Evolutionary conservation across 2,113 vertebrate genomes (phyloP).

Genomic region (Anhinga anhinga): DNA sequence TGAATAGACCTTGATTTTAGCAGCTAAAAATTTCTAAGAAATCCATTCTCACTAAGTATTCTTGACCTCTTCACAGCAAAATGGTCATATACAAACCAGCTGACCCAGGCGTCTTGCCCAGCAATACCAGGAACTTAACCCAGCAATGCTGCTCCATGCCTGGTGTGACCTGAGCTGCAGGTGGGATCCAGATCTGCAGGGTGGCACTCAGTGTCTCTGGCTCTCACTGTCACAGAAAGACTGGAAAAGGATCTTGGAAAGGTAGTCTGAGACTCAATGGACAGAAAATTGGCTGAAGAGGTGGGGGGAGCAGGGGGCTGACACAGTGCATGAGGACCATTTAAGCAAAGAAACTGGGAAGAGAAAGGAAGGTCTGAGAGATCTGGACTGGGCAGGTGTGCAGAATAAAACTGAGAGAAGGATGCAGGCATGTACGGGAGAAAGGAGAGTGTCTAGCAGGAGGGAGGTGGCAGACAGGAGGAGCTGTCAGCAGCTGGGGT

Average conservation of each 20-base stretch:
- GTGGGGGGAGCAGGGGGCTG: fast-evolving
- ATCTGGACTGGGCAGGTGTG: not conserved
- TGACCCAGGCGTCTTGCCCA: not conserved
- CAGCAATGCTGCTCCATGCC: not conserved
- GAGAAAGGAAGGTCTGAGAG: not conserved
- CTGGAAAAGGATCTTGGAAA: not conserved
- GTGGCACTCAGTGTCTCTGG: not conserved
- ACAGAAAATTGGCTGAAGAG: not conserved
- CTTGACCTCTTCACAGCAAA: not conserved
- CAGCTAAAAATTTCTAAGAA: not conserved
- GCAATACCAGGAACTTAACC: not conserved
- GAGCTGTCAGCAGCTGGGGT: not conserved
- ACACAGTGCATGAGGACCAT: not conserved
- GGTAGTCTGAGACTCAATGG: not conserved
- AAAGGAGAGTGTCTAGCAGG: not conserved
- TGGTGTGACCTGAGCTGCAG: not conserved
- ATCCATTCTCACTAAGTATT: not conserved
- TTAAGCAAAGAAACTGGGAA: not conserved
- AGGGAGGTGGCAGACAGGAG: not conserved
- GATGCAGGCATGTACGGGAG: not conserved
- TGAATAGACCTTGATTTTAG: not conserved
- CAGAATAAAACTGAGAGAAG: not conserved
- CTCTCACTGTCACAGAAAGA: not conserved
- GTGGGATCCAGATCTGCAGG: not conserved
- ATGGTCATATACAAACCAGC: not conserved